These are phyloP conservation scores for Athalia rosae DNA, from an alignment of 2,888 invertebrate genomes.

Conservation along the genomic window DNA sequence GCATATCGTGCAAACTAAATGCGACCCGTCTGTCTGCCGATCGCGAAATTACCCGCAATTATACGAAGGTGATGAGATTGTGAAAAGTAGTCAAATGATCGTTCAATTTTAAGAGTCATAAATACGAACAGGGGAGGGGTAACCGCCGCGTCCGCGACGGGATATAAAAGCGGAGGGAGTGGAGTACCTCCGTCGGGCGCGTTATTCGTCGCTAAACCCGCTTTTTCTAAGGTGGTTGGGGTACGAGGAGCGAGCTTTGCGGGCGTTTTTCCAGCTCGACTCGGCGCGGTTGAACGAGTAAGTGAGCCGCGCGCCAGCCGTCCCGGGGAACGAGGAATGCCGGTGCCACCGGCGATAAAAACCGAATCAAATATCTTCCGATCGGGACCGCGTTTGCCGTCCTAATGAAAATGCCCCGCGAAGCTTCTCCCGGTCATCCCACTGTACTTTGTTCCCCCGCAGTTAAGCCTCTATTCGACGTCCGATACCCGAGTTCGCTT, in stretches of 20 bases:
- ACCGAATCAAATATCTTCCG: slow-evolving; percentile 61
- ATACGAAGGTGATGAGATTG: neutral
- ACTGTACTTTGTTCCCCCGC: slow-evolving; percentile 3
- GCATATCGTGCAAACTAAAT: neutral
- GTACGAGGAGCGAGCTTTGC: slow-evolving; percentile 41
- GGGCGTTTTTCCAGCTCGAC: slow-evolving; percentile 61
- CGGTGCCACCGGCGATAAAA: slow-evolving; percentile 60
- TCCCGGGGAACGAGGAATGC: slow-evolving; percentile 59
- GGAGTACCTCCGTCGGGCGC: slow-evolving; percentile 19
- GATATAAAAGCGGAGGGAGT: neutral
- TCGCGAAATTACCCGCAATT: neutral
- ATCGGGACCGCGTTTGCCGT: slow-evolving; percentile 49
- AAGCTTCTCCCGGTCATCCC: slow-evolving; percentile 56
- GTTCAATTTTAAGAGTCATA: slow-evolving; percentile 21
- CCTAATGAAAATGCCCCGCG: slow-evolving; percentile 66
- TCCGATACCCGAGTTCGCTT: slow-evolving; percentile 15
- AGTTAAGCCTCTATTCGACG: neutral
- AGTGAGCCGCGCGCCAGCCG: slow-evolving; percentile 55
- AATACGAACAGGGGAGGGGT: neutral
- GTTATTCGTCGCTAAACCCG: slow-evolving; percentile 44
- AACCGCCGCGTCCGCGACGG: slow-evolving; percentile 4
- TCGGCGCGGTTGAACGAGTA: slow-evolving; percentile 37
- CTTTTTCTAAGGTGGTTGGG: slow-evolving; percentile 36
- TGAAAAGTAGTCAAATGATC: slow-evolving; percentile 29
- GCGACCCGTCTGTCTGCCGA: neutral